phyloP scores from a whole-genome alignment of 2,797 vertebrate species.

The Vireo griseus region DNA sequence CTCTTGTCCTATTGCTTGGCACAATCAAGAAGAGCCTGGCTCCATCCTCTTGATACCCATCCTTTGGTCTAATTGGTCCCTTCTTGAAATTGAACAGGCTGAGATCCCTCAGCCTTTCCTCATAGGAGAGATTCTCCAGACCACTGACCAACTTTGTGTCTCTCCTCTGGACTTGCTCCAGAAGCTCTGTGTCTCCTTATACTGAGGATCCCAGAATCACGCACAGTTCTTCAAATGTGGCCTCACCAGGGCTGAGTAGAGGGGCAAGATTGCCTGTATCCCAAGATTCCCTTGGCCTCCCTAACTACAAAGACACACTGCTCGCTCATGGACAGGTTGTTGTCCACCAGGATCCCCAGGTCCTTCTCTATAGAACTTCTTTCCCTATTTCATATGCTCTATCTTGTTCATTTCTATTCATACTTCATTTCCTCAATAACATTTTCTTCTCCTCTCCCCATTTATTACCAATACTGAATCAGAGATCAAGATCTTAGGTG shows the following conservation, averaged over 20 bases:
- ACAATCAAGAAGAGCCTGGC: background rate
- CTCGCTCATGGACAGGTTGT: background rate
- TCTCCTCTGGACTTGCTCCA: background rate
- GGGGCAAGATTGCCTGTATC: background rate
- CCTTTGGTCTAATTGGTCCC: background rate
- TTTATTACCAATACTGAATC: background rate
- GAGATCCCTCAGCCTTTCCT: background rate
- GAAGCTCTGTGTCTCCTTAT: fast-evolving
- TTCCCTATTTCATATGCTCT: background rate
- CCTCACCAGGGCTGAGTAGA: background rate
- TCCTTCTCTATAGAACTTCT: background rate
- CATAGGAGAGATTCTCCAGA: background rate
- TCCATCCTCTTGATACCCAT: no score
- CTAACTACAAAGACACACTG: background rate
- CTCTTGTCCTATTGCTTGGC: background rate
- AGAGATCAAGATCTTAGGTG: background rate
- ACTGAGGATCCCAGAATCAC: background rate
- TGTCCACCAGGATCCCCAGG: background rate
- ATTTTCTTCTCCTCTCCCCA: background rate
- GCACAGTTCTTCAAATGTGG: background rate
- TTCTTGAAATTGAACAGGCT: background rate
- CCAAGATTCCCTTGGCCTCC: no score
- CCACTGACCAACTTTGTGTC: no score
- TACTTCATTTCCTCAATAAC: background rate
- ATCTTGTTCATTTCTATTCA: background rate